Evolutionary conservation across 2,888 invertebrate genomes (phyloP), one percentile per base, ranked within the genome.

Genomic region (Caenorhabditis macrosperma): DNA sequence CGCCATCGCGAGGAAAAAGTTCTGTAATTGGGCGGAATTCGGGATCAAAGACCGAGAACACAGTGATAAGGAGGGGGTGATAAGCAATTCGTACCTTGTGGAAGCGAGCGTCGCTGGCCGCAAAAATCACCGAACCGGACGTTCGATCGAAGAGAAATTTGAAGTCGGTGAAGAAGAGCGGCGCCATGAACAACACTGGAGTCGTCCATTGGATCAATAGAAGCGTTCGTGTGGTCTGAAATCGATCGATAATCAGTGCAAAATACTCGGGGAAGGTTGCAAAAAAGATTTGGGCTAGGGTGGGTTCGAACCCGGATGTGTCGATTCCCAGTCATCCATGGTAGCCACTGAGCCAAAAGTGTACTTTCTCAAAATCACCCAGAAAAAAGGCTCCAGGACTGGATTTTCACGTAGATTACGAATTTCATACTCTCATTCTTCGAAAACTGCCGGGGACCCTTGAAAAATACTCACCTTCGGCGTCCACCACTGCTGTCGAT

Each of bases 401-500:
- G 26, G 12, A 10, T 22, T 57, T 59, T 15, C 24, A 15, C 17
- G 26, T 7, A 12, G 33, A 35, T 50, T 50, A 6, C n/a, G 10
- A 61, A 9, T 48, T 35, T 55, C 26, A 12, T 7, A 59, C n/a
- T n/a, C n/a, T n/a, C n/a, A n/a, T n/a, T n/a, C n/a, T n/a, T n/a
- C n/a, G n/a, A n/a, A n/a, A n/a, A n/a, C n/a, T n/a, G n/a, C n/a
- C n/a, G n/a, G n/a, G n/a, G n/a, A n/a, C n/a, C n/a, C n/a, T n/a
- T n/a, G n/a, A 15, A 33, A 46, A n/a, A 3, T 4, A 22, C 59
- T 41, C 28, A 82, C 82, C 33, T 64, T 79, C 0, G 80, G 63
- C 10, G 77, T 83, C 86, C 86, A 86, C 85, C 86, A 86, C 28
- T 75, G 74, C 38, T 85, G 81, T 28, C 83, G 82, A 63, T 86